A percentile compares a stretch with the other conserved stretches of the same genome.
Conservation (phyloP, 2,113 vertebrate genomes). For the Pteruthius melanotis region DNA sequence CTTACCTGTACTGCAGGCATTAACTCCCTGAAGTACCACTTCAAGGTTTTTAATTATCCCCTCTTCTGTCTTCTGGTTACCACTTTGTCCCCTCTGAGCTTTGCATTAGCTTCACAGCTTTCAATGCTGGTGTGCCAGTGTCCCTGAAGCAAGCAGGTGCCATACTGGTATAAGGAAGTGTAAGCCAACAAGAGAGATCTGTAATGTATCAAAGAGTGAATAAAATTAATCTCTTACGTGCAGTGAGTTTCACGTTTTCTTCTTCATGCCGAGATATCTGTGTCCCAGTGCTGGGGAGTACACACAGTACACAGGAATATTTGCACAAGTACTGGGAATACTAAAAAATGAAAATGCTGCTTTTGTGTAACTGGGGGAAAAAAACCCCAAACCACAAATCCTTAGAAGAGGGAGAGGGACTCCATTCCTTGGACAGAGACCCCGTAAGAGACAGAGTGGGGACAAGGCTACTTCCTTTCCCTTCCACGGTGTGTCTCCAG, state of each 20-base stretch:
- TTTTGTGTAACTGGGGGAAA: background rate
- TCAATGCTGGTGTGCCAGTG: rapidly evolving
- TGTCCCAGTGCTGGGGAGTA: background rate
- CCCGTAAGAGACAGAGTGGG: background rate
- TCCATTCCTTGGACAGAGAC: background rate
- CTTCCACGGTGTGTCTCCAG: no score
- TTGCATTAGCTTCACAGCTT: background rate
- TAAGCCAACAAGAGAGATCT: background rate
- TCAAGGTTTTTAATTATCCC: background rate
- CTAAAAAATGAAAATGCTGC: background rate
- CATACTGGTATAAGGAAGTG: background rate
- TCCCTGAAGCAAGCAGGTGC: background rate
- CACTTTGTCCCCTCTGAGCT: background rate
- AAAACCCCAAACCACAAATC: background rate
- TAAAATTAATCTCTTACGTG: background rate
- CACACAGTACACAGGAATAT: background rate
- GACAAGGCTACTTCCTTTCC: rapidly evolving
- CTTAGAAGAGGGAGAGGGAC: background rate
- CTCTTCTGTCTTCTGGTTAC: background rate
- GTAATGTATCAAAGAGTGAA: background rate
- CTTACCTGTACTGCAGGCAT: no score
- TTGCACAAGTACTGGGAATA: background rate
- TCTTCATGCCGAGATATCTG: rapidly evolving
- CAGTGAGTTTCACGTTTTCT: rapidly evolving
- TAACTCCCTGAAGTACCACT: background rate